A percentile compares a stretch with the other conserved stretches of the same genome.
Evolutionary conservation across 2,113 vertebrate species (phyloP).

Genomic region (Triplophysa siluroides): DNA sequence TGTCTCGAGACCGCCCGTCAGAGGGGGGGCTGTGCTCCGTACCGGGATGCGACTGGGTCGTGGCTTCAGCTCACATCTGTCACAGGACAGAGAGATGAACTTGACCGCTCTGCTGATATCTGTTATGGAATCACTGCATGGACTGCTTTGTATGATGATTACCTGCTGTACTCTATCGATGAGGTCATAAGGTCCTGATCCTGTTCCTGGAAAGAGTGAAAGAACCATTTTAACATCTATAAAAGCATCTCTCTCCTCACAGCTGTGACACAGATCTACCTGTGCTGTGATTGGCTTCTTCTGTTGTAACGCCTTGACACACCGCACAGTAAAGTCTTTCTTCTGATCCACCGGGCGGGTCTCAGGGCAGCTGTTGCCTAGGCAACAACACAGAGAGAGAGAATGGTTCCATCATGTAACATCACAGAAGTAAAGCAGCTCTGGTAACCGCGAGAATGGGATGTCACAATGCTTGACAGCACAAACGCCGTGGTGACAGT

Average conservation of each 20-base stretch:
- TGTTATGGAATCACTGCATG: no score
- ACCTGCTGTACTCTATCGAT: slow-evolving; percentile 73
- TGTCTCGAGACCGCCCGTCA: slow-evolving; percentile 45
- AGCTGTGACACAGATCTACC: slow-evolving; percentile 18
- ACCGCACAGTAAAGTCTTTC: slow-evolving; percentile 52
- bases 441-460: slow-evolving; percentile 52
- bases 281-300: slow-evolving; percentile 4
- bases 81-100: background rate
- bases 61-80: slow-evolving; percentile 68
- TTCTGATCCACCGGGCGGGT: slow-evolving; percentile 58
- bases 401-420: slow-evolving; percentile 1
- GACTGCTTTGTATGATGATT: slow-evolving; percentile 5
- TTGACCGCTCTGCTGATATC: background rate
- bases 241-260: background rate
- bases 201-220: slow-evolving; percentile 56
- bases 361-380: slow-evolving; percentile 72
- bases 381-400: slow-evolving; percentile 32
- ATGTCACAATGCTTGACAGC: no score
- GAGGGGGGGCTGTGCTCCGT: slow-evolving; percentile 46
- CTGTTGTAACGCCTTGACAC: slow-evolving; percentile 39
- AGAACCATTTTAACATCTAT: background rate
- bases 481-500: slow-evolving; percentile 1
- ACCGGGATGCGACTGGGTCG: slow-evolving; percentile 70
- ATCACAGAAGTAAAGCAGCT: slow-evolving; percentile 2
- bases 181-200: slow-evolving; percentile 65